These are phyloP conservation scores for Colletes collaris DNA, from an alignment of 2,888 invertebrate species.

Conservation along the genomic window DNA sequence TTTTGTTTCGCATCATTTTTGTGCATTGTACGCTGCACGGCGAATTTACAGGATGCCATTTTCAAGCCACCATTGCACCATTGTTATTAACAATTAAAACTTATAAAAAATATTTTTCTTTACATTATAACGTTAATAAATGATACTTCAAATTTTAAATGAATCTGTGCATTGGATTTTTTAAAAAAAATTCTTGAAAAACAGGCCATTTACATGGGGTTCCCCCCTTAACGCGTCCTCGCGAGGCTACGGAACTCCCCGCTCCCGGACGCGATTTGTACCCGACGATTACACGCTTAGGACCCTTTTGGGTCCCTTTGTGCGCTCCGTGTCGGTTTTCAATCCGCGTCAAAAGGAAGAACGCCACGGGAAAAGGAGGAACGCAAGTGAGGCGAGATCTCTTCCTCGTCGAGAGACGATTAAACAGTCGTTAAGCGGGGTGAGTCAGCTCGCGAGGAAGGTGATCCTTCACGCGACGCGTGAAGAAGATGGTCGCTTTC, in stretches of 20 bases:
- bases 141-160: too few species aligned
- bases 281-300: too few species aligned
- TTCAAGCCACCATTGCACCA: too few species aligned
- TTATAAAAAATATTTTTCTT: too few species aligned
- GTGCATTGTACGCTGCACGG: too few species aligned
- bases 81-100: too few species aligned
- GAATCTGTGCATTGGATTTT: too few species aligned
- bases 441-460: slow-evolving; percentile 57
- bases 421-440: slow-evolving; percentile 55
- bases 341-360: slow-evolving; percentile 8
- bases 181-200: too few species aligned
- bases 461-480: slow-evolving; percentile 38
- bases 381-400: not conserved
- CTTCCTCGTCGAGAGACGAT: slow-evolving; percentile 30
- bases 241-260: slow-evolving; percentile 21
- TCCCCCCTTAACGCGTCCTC: not conserved
- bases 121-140: too few species aligned
- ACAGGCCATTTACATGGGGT: too few species aligned
- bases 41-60: too few species aligned
- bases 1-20: too few species aligned
- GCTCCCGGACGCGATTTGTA: slow-evolving; percentile 10
- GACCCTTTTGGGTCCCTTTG: not conserved
- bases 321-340: slow-evolving; percentile 14
- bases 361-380: not conserved
- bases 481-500: slow-evolving; percentile 25